Base-by-base conservation (phyloP, 2,113 vertebrate genomes). In the Micronycteris hirsuta region DNA sequence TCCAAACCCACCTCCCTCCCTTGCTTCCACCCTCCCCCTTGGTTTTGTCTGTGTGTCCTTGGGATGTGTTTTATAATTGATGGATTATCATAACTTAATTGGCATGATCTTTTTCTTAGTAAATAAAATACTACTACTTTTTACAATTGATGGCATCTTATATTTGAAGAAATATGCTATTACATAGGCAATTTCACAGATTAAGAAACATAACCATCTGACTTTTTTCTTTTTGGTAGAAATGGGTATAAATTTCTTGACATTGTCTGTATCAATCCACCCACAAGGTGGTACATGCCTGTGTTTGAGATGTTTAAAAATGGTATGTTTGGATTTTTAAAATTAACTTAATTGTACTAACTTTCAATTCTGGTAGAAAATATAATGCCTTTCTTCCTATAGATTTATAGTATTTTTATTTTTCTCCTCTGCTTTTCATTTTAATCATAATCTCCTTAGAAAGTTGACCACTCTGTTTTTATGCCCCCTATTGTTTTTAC, bases 261-360 rank as follows among this genome's bases (percentile, higher is more conserved):
- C 90, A 84, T 97, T 95, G 81, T 87, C 74, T 89, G 97, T 97
- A 98, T 98, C 97, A 96, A 98, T 98, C 97, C 88, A 89, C 93
- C 65, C 89, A 96, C 76, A 97, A 97, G 94, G 97, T 97, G 84
- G 91, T 84, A 91, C 70, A 95, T 98, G 95, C 84, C 93, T 96
- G 88, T 98, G 84, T 80, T 95, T 95, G 86, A 93, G 92, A 92
- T 95, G 97, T 73, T 94, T 95, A 71, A 86, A 81, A 74, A 96
- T 86, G 91, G 96, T 97, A 96, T 85, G 77, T 91, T 94, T 97
- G 93, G 96, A 97, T 86, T 97, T 97, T 61, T 94, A 97, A 97
- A 98, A 98, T 97, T 97, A 98, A 83, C 91, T 98, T 97, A 98
- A 96, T 98, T 97, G 16, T 97, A 97, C 87, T 95, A 98, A 97